These are phyloP conservation scores for Cosmopolites sordidus DNA, from an alignment of 2,888 invertebrate species.

Conservation along the genomic window DNA sequence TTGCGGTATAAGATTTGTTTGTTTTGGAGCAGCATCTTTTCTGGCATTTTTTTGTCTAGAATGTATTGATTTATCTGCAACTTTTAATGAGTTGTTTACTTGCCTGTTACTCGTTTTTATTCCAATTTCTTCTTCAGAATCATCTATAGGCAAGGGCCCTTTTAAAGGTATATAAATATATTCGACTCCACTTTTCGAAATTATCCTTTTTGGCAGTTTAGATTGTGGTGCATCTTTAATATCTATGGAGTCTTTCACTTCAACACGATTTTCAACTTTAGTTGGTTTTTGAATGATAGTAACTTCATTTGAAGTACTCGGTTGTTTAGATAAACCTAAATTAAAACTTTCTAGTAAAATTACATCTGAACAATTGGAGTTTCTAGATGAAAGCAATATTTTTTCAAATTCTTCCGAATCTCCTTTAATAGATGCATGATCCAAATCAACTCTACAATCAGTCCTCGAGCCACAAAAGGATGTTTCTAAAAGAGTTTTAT, in stretches of 20 bases:
- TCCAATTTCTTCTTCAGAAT: constrained; percentile 10
- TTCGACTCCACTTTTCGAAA: constrained; percentile 46
- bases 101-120: neutral
- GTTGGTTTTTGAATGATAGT: neutral
- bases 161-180: constrained; percentile 51
- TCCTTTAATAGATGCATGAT: constrained; percentile 38
- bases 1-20: constrained; percentile 13
- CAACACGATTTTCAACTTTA: neutral
- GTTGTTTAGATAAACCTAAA: constrained; percentile 20
- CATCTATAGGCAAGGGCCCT: constrained; percentile 41
- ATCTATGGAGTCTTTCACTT: neutral
- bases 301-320: neutral
- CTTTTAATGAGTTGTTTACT: constrained; percentile 18
- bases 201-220: constrained; percentile 40
- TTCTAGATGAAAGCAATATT: constrained; percentile 54
- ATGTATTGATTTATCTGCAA: constrained; percentile 14
- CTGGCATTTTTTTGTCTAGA: neutral
- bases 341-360: constrained; percentile 61
- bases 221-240: constrained; percentile 27
- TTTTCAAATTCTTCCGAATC: constrained; percentile 54
- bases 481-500: constrained; percentile 84
- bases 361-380: constrained; percentile 62
- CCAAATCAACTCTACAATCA: constrained; percentile 26
- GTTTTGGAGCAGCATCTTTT: constrained; percentile 23
- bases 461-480: constrained; percentile 82